These are phyloP conservation scores for Enteromius afrohamiltoni DNA, from an alignment of 2,797 vertebrate species.

Conservation along the genomic window DNA sequence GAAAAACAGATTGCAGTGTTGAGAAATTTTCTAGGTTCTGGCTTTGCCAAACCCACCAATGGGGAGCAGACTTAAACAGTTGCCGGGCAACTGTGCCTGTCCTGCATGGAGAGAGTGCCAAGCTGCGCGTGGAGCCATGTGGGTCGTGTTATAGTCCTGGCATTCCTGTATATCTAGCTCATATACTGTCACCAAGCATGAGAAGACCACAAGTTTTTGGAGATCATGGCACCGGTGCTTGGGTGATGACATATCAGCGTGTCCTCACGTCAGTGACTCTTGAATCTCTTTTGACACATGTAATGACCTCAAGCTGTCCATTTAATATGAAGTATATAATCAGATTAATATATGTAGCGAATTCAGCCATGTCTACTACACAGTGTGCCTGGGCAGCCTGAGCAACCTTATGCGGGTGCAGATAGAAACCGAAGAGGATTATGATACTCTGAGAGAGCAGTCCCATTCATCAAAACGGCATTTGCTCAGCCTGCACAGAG, in stretches of 20 bases:
- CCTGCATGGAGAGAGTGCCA: constrained; percentile 41
- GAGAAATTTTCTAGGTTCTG: constrained; percentile 49
- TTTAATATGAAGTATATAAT: neutral
- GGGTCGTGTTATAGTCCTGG: constrained; percentile 41
- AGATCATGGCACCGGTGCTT: constrained; percentile 10
- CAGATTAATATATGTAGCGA: neutral
- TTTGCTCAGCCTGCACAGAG: neutral
- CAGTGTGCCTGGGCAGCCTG: neutral
- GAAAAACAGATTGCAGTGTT: constrained; percentile 49
- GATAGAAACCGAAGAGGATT: neutral
- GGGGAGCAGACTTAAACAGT: constrained; percentile 36
- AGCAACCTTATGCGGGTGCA: neutral
- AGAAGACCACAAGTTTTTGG: constrained; percentile 30
- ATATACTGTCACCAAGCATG: constrained; percentile 13
- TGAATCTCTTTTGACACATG: constrained; percentile 12
- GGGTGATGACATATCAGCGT: neutral
- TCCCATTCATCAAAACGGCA: neutral
- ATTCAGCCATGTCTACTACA: constrained; percentile 6
- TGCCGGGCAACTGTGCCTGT: constrained; percentile 48
- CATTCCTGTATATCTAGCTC: constrained; percentile 42
- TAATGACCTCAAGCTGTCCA: constrained; percentile 1
- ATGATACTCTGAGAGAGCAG: neutral
- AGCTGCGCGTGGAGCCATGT: constrained; percentile 37
- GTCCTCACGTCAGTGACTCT: neutral
- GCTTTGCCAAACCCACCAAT: constrained; percentile 49